Base-by-base conservation (phyloP, 2,797 vertebrate genomes). In the Gymnocypris eckloni region DNA sequence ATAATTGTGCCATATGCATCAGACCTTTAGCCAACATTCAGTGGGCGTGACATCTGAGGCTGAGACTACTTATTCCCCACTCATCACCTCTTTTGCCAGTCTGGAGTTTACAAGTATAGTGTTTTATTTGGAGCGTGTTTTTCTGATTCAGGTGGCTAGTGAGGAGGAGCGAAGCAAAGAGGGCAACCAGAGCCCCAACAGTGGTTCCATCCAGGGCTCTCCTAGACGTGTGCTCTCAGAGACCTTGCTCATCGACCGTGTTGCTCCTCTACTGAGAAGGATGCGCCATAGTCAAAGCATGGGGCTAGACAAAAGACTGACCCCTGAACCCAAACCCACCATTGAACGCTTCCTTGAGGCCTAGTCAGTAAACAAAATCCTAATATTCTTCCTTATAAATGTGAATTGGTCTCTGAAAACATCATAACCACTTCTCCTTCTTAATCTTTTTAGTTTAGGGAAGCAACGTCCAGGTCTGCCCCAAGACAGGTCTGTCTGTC, bases 261-360 rank as follows among this genome's bases (percentile, higher is more conserved):
- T 97, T 41, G 95, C 96, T 5, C 98, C 97, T 0, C 92, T 99
- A 79, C 94, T 99, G 87, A 96, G 98, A 4, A 97, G 97, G 90
- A 94, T 99, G 69, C 97, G 97, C 86, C 97, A 98, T 87, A 98
- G 98, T 85, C 97, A 98, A 92, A 99, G 98, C 92, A 96, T 99
- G 93, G 98, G 98, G 9, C 94, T 99, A 84, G 98, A 99, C 91
- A 99, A 97, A 90, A 96, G 95, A 37, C 93, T 99, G n/a, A 96
- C 94, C 0, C 93, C 98, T 3, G 98, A 99, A 89, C 94, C 98
- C 86, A 99, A 99, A 90, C 98, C 98, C n/a, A 97, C 97, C 86
- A 94, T 98, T 0, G 97, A 99, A 83, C 98, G 97, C 91, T 98
- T 99, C 93, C 95, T 99, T 33, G 97, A 98, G 89, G 95, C 96